Conservation (phyloP, 1,140 invertebrate species). For the Calephelis virginiensis region DNA sequence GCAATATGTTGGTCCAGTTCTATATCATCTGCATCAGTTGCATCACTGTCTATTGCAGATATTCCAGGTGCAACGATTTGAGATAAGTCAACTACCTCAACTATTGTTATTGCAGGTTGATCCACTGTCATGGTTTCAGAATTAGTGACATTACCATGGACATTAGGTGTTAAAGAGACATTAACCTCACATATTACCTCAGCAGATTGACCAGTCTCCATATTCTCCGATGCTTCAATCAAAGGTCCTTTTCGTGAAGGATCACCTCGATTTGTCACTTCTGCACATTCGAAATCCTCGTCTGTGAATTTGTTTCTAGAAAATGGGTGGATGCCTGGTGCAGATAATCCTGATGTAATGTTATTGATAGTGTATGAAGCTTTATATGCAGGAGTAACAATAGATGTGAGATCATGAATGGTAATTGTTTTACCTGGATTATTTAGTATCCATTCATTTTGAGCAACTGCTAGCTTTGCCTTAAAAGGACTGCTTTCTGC, state of each 20-base stretch:
- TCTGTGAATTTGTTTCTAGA: constrained; percentile 25
- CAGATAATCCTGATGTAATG: constrained; percentile 22
- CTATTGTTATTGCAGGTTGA: too few relatives aligned
- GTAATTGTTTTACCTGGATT: constrained; percentile 38
- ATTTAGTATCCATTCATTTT: constrained; percentile 45
- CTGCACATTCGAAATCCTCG: constrained; percentile 28
- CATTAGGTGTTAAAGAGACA: too few relatives aligned
- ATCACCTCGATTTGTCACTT: constrained; percentile 26
- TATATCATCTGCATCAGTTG: constrained; percentile 12
- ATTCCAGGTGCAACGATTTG: neutral
- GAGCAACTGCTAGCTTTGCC: constrained; percentile 22
- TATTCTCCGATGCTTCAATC: too few relatives aligned
- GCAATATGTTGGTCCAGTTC: constrained; percentile 4
- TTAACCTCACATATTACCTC: neutral
- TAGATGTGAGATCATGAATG: constrained; percentile 30
- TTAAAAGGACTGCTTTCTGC: constrained; percentile 58
- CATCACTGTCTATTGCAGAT: constrained; percentile 12
- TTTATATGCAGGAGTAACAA: constrained; percentile 33
- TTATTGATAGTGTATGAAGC: constrained; percentile 20
- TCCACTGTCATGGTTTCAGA: too few relatives aligned
- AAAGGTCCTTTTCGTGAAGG: neutral
- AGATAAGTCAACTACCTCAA: neutral
- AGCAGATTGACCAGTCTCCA: neutral
- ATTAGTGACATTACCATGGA: too few relatives aligned
- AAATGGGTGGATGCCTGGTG: constrained; percentile 31